Evolutionary conservation across 2,888 invertebrate genomes (phyloP), one percentile per base, ranked within the genome.

Genomic region (Clunio marinus): DNA sequence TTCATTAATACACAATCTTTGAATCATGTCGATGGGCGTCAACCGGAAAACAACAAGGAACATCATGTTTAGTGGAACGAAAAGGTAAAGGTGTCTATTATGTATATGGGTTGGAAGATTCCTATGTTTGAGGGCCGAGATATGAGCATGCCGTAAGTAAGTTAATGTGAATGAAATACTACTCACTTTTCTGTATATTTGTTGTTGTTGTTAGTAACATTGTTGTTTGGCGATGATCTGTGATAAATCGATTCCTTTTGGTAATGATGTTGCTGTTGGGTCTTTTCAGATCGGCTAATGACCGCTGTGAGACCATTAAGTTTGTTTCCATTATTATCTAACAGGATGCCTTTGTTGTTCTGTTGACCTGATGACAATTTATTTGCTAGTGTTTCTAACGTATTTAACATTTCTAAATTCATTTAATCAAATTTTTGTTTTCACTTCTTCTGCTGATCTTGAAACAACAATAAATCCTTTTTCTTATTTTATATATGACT

Each of bases 381-480:
- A 78, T 90, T 90, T 82, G 92, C 92, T 82, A 93, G 84, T 79
- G 88, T 88, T 83, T 91, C 91, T 81, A 93, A 82, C 74, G 91
- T 89, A 81, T 90, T 88, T 80, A 93, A 84, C 92, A 92, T 92
- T 79, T 74, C 66, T 55, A 66, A 66, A 66, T 66, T 66, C 66
- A 66, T 66, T 66, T 55, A 66, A 66, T 15, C 24, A 35, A 22
- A n/a, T 46, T 28, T 10, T 55, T 32, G 37, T 13, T 22, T 15
- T 15, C 32, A 15, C 41, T 37, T 35, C n/a, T 35, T 15, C 22
- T n/a, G 5, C 22, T 22, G 7, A 41, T 45, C 10, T 37, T 60
- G 20, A 37, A 32, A 60, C 60, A n/a, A n/a, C n/a, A n/a, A n/a
- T n/a, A n/a, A n/a, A n/a, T n/a, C n/a, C n/a, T n/a, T n/a, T 35